Base-by-base conservation (phyloP, 2,113 vertebrate species). In the Agelaius phoeniceus region DNA sequence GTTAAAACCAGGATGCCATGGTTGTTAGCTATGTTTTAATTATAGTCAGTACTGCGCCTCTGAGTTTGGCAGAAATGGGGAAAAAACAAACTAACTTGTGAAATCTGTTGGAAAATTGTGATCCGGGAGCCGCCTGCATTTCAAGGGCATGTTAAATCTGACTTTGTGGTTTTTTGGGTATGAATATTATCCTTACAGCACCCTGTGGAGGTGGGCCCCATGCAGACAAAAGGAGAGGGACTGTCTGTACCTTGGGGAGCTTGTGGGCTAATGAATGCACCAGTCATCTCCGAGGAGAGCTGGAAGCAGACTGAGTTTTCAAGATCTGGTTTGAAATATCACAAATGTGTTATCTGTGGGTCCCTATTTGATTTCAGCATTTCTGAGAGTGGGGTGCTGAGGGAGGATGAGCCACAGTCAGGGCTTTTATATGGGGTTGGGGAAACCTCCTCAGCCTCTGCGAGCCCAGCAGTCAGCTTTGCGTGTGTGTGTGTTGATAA, bases 121-220 rank as follows among this genome's bases (percentile, higher is more conserved):
- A 95, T 77, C 68, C 20, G 52, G 79, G 73, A 93, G 68, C 55
- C 4, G 87, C 90, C 76, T 95, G 90, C 44, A 7, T 89, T 95
- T 96, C 62, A 92, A 95, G 94, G 94, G 83, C 88, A 78, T 12
- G 26, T 90, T 80, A 89, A 91, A 87, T 63, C 79, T 83, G 79
- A 87, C 79, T 86, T 66, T 5, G 39, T 83, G 76, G 76, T 23
- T 94, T 94, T 84, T 92, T 72, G 69, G 52, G 14, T 80, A 61
- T 69, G 88, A 62, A 44, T 91, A 44, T 91, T 79, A 65, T 82
- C 84, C n/a, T 82, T 69, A 27, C 15, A 75, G 61, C 73, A 91
- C 77, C 77, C 86, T 79, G 61, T 78, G 68, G 76, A 91, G 75
- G 82, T 18, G 39, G 78, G 54, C 74, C 54, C 58, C 0, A 0